Conservation (phyloP, 1,140 invertebrate species). For the Brachionus asplanchnoidis region DNA sequence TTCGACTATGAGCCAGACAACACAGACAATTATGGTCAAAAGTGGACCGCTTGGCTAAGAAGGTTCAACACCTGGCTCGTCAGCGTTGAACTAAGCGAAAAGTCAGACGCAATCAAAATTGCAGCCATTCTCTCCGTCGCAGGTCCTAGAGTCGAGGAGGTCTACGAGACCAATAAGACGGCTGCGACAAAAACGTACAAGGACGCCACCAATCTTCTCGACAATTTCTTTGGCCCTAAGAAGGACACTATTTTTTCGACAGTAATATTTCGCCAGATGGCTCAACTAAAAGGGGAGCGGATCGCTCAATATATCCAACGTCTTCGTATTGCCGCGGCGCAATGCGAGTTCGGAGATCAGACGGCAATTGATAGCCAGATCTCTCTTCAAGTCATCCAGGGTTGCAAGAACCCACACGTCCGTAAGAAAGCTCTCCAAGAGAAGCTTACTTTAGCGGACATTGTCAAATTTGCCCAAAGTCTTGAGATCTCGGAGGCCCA, state of each 20-base stretch:
- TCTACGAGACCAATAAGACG: neutral
- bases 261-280: neutral
- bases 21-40: neutral
- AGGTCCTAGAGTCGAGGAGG: neutral
- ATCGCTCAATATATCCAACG: neutral
- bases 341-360: neutral
- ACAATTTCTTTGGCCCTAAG: neutral
- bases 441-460: neutral
- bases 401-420: neutral
- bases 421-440: neutral
- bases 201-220: neutral
- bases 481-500: neutral
- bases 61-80: neutral
- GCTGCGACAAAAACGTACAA: neutral
- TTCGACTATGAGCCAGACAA: neutral
- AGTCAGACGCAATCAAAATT: neutral
- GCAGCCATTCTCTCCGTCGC: neutral
- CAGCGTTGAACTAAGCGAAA: neutral
- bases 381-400: neutral
- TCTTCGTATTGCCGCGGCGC: neutral
- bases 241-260: neutral
- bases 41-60: neutral
- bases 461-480: neutral
- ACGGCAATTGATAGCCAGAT: neutral
- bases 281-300: neutral